phyloP scores from a whole-genome alignment of 2,113 vertebrate species.

The Orientallactaga bullata region DNA sequence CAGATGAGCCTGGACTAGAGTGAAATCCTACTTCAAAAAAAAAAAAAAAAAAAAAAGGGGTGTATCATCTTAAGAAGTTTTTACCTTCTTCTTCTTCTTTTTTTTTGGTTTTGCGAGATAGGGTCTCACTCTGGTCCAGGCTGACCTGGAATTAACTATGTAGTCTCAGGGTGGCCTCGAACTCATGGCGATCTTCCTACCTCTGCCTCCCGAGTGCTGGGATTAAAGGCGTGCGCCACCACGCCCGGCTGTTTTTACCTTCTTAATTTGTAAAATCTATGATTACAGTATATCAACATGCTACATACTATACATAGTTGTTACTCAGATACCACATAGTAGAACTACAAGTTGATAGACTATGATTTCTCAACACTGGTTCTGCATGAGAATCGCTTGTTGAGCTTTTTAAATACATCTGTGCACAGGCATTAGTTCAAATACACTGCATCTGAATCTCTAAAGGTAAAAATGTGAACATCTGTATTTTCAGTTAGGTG shows the following conservation, averaged over 20 bases:
- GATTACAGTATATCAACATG: not conserved
- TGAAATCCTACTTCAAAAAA: too few species aligned
- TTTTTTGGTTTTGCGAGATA: too few species aligned
- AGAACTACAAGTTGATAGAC: not conserved
- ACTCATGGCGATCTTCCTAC: too few species aligned
- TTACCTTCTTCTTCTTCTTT: conserved; percentile 59
- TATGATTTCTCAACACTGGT: not conserved
- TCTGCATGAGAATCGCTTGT: not conserved
- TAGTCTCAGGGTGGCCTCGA: too few species aligned
- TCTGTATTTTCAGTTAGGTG: conserved; percentile 51
- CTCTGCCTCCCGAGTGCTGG: too few species aligned
- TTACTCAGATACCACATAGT: conserved; percentile 52
- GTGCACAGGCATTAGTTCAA: conserved; percentile 21
- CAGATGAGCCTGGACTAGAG: too few species aligned
- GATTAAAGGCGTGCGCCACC: too few species aligned
- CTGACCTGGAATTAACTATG: too few species aligned
- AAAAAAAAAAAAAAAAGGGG: too few species aligned
- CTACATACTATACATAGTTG: not conserved
- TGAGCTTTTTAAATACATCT: conserved; percentile 24
- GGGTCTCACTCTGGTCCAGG: too few species aligned
- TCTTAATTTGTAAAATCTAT: conserved; percentile 57
- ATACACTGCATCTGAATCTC: conserved; percentile 47
- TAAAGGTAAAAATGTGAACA: conserved; percentile 41
- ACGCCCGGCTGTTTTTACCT: conserved; percentile 33
- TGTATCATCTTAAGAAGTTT: too few species aligned